These are phyloP conservation scores for Meteorus colon DNA, from an alignment of 2,888 invertebrate species.

Conservation along the genomic window DNA sequence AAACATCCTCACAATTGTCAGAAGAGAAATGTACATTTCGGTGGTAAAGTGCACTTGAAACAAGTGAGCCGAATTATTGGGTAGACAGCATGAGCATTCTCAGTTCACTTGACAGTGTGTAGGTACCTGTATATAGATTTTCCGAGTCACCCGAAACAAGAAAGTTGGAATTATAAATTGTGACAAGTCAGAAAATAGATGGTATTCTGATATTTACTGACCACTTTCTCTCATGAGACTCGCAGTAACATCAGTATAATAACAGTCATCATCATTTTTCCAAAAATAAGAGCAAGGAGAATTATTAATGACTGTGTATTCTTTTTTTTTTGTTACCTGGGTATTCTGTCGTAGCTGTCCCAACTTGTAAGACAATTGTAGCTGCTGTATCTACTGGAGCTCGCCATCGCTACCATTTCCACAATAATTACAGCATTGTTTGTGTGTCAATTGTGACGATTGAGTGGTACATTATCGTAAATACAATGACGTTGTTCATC, in stretches of 20 bases:
- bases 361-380: constrained; percentile 92
- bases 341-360: constrained; percentile 93
- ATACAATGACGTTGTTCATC: neutral
- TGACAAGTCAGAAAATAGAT: constrained; percentile 23
- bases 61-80: constrained; percentile 38
- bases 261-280: neutral
- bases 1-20: neutral
- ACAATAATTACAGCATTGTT: constrained; percentile 48
- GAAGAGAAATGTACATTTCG: constrained; percentile 28
- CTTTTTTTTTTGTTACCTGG: constrained; percentile 78
- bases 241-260: neutral
- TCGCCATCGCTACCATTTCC: constrained; percentile 75
- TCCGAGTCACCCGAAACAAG: neutral
- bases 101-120: neutral
- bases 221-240: constrained; percentile 55
- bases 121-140: neutral
- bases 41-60: constrained; percentile 23
- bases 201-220: constrained; percentile 66
- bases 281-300: neutral
- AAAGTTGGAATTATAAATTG: constrained; percentile 25
- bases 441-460: constrained; percentile 25
- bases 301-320: neutral
- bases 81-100: constrained; percentile 24
- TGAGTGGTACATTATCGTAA: constrained; percentile 11
- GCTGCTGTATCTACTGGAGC: constrained; percentile 88